Evolutionary conservation across 2,888 invertebrate species (phyloP), one percentile per base, ranked within the genome.

Genomic region (Bembecia ichneumoniformis): DNA sequence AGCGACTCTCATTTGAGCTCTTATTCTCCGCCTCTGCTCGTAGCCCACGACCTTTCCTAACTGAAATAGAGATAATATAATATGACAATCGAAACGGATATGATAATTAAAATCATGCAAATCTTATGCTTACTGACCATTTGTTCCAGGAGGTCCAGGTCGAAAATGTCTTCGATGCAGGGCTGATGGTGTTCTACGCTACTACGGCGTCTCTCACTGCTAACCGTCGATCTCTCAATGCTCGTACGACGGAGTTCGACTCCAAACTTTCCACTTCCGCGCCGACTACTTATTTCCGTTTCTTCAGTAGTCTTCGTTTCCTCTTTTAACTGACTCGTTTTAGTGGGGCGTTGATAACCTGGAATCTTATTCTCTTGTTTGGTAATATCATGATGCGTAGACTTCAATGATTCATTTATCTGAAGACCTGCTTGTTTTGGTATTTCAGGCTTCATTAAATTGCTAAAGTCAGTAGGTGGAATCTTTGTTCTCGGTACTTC

Each of bases 1-100:
- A 7, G 93, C 91, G 14, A 92, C 72, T 55, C 94, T 88, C 53
- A 95, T 93, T 75, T 94, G 94, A 2, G 93, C 89, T 54, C 95
- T 89, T 50, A 95, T 93, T 58, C 93, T 89, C 55, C 94, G 89
- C 59, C 95, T 86, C 63, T 94, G 89, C 68, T 95, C 94, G 71
- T 95, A 95, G 54, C 91, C 91, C 49, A 90, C 90, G 51, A 93
- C 92, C 65, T 91, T 91, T 79, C 94, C 93, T 74, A 94, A 81
- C 91, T 93, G 83, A 63, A 89, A 88, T 60, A 55, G 55, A 66
- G 54, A 65, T 52, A 50, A 62, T 45, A 54, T 48, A 58, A 58
- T 51, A 64, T 48, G 51, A 51, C 62, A 43, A 61, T 51, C 28
- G 65, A 35, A 35, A 49, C 62, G 17, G 67, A 49, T 43, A 52